Percentiles rank a stretch among this genome's conserved stretches.
phyloP scores from a whole-genome alignment of 1,140 invertebrate species.

The Dufourea novaeangliae region DNA sequence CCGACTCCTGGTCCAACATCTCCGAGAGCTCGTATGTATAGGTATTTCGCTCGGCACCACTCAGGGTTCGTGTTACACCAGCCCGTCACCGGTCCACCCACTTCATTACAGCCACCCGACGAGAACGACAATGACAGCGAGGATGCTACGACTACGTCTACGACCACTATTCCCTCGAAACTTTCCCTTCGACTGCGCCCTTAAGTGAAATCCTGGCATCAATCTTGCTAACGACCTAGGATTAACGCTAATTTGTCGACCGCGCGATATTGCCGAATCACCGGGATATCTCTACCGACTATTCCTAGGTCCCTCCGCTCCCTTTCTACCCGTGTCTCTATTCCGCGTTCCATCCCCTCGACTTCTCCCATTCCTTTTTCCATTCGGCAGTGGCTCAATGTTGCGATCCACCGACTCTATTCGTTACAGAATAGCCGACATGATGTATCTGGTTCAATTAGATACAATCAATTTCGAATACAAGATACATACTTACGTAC shows the following conservation, averaged over 20 bases:
- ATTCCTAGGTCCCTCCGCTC: not conserved
- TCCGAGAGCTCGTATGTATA: slow-evolving; percentile 1
- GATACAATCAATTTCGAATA: too few species aligned
- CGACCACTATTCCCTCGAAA: slow-evolving; percentile 46
- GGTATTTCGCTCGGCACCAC: slow-evolving; percentile 7
- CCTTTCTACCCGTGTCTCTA: too few species aligned
- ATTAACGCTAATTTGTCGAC: slow-evolving; percentile 78
- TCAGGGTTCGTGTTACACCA: slow-evolving; percentile 46
- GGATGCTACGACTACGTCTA: slow-evolving; percentile 20
- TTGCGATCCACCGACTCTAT: not conserved
- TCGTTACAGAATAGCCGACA: too few species aligned
- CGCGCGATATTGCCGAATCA: slow-evolving; percentile 74
- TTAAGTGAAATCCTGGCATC: slow-evolving; percentile 76
- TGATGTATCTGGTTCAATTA: too few species aligned
- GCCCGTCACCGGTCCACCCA: slow-evolving; percentile 71
- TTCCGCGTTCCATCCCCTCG: not conserved
- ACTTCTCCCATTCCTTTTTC: not conserved
- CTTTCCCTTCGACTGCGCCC: slow-evolving; percentile 59
- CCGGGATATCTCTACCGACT: slow-evolving; percentile 60
- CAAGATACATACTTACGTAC: too few species aligned
- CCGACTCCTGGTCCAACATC: not conserved
- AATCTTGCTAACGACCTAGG: slow-evolving; percentile 75
- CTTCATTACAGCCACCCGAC: slow-evolving; percentile 70
- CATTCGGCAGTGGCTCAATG: too few species aligned
- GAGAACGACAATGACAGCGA: slow-evolving; percentile 60